Percentiles rank a stretch among this genome's conserved stretches.
Conservation (phyloP, 2,113 vertebrate genomes). For the Dicrurus megarhynchus region DNA sequence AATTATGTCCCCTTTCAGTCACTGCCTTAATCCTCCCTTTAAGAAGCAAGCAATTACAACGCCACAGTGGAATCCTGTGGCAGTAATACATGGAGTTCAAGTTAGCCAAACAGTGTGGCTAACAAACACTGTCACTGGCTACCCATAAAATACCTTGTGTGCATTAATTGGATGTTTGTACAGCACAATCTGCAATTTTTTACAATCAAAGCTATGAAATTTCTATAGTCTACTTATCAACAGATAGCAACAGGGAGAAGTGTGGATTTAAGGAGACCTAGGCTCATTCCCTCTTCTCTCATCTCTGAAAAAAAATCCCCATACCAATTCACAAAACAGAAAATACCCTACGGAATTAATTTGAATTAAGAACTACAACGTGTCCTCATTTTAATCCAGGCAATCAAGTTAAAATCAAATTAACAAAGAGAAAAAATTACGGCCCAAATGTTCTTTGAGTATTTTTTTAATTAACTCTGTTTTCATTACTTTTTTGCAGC, state of each 20-base stretch:
- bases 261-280: not conserved
- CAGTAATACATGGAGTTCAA: not conserved
- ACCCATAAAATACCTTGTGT: not conserved
- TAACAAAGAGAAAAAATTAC: conserved; percentile 1
- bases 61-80: not conserved
- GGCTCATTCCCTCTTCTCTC: not conserved
- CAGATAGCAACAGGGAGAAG: not conserved
- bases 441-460: conserved; percentile 3
- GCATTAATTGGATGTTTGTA: not conserved
- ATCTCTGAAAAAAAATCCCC: not conserved
- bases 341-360: not conserved
- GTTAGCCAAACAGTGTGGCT: not conserved
- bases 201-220: not conserved
- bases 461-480: conserved; percentile 10
- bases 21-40: conserved; percentile 13
- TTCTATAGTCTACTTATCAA: not conserved
- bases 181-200: not conserved
- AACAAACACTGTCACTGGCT: not conserved
- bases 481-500: conserved; percentile 2
- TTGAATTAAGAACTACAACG: not conserved
- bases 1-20: conserved; percentile 4
- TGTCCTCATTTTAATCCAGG: not conserved
- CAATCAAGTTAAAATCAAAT: conserved; percentile 31
- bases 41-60: conserved; percentile 20
- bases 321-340: not conserved